Conservation (phyloP, 2,888 invertebrate species). For the Clusia tigrina region DNA sequence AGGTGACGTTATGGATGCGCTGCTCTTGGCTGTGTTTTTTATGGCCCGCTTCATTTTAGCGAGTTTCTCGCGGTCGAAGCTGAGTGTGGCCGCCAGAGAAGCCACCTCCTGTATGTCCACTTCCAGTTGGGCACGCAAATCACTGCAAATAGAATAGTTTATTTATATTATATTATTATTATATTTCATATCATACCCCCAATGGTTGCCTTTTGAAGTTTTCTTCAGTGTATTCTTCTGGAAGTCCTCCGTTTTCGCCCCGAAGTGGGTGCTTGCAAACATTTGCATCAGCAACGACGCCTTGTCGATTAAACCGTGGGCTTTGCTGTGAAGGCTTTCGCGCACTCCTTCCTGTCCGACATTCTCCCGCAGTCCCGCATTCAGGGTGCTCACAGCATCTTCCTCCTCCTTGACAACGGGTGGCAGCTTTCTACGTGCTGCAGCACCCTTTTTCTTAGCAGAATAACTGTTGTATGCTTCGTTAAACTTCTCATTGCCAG, state of each 20-base stretch:
- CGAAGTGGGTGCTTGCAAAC: slow-evolving; percentile 90
- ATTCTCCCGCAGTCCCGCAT: background rate
- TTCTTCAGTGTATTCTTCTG: slow-evolving; percentile 84
- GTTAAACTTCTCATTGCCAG: slow-evolving; percentile 36
- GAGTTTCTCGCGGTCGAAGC: slow-evolving; percentile 58
- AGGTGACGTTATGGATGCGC: slow-evolving; percentile 13
- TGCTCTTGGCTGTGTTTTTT: slow-evolving; percentile 73
- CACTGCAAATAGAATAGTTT: slow-evolving; percentile 72
- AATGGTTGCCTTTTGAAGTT: slow-evolving; percentile 87
- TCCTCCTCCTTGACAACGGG: background rate
- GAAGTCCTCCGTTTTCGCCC: slow-evolving; percentile 76
- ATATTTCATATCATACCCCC: slow-evolving; percentile 69
- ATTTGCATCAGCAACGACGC: slow-evolving; percentile 91
- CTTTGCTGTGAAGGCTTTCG: slow-evolving; percentile 60
- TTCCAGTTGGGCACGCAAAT: slow-evolving; percentile 91
- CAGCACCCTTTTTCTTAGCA: slow-evolving; percentile 51
- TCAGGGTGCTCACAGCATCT: background rate
- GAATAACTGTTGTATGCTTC: slow-evolving; percentile 61
- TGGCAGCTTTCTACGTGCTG: background rate
- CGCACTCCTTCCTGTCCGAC: slow-evolving; percentile 24
- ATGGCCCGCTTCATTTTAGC: slow-evolving; percentile 51
- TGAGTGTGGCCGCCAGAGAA: slow-evolving; percentile 58
- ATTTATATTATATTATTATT: background rate
- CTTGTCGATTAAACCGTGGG: slow-evolving; percentile 76
- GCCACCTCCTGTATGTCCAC: slow-evolving; percentile 64